Conservation (phyloP, 2,888 invertebrate species). For the Sesia apiformis region DNA sequence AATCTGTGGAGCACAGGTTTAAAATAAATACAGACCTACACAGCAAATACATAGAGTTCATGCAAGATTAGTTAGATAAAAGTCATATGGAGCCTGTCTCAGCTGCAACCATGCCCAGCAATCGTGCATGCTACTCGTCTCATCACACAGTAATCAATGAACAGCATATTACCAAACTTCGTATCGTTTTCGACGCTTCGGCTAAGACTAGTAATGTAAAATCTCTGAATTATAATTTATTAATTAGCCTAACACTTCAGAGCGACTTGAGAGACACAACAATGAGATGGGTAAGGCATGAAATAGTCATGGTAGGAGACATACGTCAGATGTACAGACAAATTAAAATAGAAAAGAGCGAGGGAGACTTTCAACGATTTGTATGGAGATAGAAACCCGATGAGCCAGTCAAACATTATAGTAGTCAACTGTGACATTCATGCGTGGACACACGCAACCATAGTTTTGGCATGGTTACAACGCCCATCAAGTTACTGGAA, state of each 20-base stretch:
- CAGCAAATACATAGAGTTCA: background rate
- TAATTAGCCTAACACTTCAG: background rate
- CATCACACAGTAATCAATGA: background rate
- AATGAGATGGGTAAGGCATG: background rate
- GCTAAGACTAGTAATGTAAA: background rate
- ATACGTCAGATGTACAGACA: background rate
- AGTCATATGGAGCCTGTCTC: background rate
- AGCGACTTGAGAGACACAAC: background rate
- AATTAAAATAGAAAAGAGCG: background rate
- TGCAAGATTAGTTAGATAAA: background rate
- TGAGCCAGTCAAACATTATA: background rate
- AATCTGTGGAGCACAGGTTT: too few relatives aligned
- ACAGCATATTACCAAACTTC: background rate
- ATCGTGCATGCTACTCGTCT: background rate
- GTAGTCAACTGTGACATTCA: background rate
- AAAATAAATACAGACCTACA: too few relatives aligned
- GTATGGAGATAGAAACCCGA: background rate
- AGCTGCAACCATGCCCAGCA: background rate
- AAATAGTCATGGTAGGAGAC: background rate
- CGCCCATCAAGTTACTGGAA: constrained; percentile 12
- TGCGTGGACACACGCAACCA: constrained; percentile 12
- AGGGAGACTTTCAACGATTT: background rate
- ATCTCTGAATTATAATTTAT: background rate
- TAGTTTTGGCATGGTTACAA: constrained; percentile 11
- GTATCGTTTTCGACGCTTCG: background rate